Evolutionary conservation across 2,797 vertebrate genomes (phyloP).

Genomic region (Notolabrus celidotus): DNA sequence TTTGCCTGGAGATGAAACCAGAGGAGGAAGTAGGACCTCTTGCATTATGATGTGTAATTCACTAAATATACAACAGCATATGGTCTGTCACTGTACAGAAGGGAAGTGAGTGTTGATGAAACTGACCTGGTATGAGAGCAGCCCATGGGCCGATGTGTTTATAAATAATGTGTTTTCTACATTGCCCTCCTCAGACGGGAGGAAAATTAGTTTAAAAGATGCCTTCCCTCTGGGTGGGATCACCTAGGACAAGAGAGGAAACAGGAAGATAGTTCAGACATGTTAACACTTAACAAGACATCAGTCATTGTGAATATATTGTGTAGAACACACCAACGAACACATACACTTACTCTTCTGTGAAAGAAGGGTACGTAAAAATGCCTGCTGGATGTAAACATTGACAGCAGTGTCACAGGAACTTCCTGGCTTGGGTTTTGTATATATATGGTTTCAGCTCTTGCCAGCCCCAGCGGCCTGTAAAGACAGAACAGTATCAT

Average conservation of each 20-base stretch:
- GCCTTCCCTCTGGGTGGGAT: constrained; percentile 95
- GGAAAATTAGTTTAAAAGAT: constrained; percentile 96
- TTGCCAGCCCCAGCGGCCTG: constrained; percentile 93
- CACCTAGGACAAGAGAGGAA: constrained; percentile 81
- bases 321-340: constrained; percentile 4
- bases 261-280: constrained; percentile 1
- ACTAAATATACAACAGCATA: background rate
- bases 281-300: constrained; percentile 2
- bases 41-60: background rate
- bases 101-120: background rate
- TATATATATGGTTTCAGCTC: constrained; percentile 93
- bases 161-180: constrained; percentile 99
- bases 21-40: background rate
- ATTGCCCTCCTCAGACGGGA: constrained; percentile 94
- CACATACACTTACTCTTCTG: constrained; percentile 88
- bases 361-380: constrained; percentile 96
- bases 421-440: constrained; percentile 95
- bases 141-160: constrained; percentile 96
- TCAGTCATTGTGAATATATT: background rate
- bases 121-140: constrained; percentile 95
- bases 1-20: background rate
- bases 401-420: constrained; percentile 93
- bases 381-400: constrained; percentile 95
- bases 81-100: background rate
- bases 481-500: constrained; percentile 30